Evolutionary conservation across 2,113 vertebrate species (phyloP), one percentile per base, ranked within the genome.

Genomic region (Narcine bancroftii): DNA sequence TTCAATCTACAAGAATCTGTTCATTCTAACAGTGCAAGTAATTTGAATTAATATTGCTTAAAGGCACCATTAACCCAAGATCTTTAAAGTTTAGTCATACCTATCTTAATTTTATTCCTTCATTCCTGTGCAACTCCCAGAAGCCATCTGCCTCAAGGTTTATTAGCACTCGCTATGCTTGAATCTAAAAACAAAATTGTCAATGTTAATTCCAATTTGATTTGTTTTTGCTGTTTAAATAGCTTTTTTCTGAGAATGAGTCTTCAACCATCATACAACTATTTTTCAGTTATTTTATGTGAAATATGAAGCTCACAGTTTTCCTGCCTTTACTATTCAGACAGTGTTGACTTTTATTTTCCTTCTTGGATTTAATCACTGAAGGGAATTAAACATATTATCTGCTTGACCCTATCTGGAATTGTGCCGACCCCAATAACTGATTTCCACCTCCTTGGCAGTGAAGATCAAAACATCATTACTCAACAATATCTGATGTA

Each of bases 41-140:
- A 79, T 79, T 45, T 45, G 42, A 47, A 79, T 79, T 79, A 79
- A 79, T 26, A 47, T 79, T 79, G 76, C 76, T 79, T 79, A 79
- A 26, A 79, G 45, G 15, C 76, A 79, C 76, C 19, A 79, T 47
- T 47, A 79, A 24, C 76, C 39, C 45, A 11, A 79, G 19, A 24
- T 79, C 19, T 24, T 79, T 47, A 79, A 47, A 42, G 19, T 79
- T 79, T 42, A 79, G 42, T 47, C 76, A 26, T 47, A 45, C 76
- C 45, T 26, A 29, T 79, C 24, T 79, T 79, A 79, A 50, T 47
- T 50, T 10, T 26, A 79, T 79, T 79, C 42, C 42, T 79, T 79
- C 76, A 79, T 33, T 47, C 42, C 76, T 47, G 42, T 47, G 76
- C 47, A 79, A 79, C 76, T 47, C 42, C 45, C 29, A 29, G 47